A percentile compares a stretch with the other conserved stretches of the same genome.
Evolutionary conservation across 2,888 invertebrate species (phyloP).

Genomic region (Melinaea menophilus): DNA sequence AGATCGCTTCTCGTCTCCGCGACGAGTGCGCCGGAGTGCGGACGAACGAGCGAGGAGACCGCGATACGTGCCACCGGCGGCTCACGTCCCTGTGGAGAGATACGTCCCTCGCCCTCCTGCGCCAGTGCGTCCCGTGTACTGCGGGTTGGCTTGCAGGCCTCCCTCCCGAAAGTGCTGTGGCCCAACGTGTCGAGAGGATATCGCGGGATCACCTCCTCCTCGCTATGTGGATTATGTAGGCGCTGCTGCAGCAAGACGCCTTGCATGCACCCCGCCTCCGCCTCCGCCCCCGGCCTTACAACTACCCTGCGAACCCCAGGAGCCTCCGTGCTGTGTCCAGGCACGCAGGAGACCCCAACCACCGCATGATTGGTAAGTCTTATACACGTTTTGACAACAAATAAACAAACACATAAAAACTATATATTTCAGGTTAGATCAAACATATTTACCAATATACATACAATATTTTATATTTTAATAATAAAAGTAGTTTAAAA

Average conservation of each 20-base stretch:
- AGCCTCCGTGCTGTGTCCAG: slow-evolving; percentile 77
- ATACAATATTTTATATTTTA: no score
- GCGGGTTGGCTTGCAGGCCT: slow-evolving; percentile 71
- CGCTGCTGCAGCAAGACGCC: slow-evolving; percentile 79
- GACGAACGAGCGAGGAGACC: slow-evolving; percentile 81
- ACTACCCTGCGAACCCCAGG: slow-evolving; percentile 69
- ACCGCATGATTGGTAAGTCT: slow-evolving; percentile 78
- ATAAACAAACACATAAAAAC: background rate
- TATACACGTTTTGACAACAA: slow-evolving; percentile 4
- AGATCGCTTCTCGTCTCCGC: slow-evolving; percentile 75
- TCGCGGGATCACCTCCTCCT: slow-evolving; percentile 67
- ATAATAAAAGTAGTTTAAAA: slow-evolving; percentile 12
- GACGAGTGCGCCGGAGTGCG: slow-evolving; percentile 81
- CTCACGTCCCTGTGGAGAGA: slow-evolving; percentile 84
- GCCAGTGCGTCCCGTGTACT: slow-evolving; percentile 72
- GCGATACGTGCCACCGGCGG: slow-evolving; percentile 82
- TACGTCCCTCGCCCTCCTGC: slow-evolving; percentile 81
- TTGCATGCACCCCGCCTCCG: slow-evolving; percentile 74
- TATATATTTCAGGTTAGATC: no score
- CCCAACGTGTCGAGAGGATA: slow-evolving; percentile 68
- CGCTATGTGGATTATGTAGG: slow-evolving; percentile 81
- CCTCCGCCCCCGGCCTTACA: slow-evolving; percentile 71
- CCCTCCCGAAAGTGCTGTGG: slow-evolving; percentile 70
- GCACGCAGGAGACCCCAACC: slow-evolving; percentile 77
- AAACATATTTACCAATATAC: no score